A percentile compares a stretch with the other conserved stretches of the same genome.
phyloP scores from a whole-genome alignment of 1,140 invertebrate species.

The Rhizoglyphus robini region DNA sequence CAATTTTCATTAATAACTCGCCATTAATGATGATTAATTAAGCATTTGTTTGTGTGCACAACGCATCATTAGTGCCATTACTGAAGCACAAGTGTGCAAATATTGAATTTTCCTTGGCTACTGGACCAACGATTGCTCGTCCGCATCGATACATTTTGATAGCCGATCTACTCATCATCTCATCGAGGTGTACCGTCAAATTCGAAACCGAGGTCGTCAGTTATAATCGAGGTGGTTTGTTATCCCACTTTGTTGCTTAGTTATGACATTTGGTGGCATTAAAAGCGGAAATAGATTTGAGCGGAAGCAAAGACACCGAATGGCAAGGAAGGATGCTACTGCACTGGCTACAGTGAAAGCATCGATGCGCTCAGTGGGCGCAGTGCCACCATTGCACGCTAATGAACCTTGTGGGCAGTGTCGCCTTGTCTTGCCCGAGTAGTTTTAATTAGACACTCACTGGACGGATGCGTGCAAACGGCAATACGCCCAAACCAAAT shows the following conservation, averaged over 20 bases:
- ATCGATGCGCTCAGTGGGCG: constrained; percentile 2
- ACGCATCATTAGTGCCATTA: no score
- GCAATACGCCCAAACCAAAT: background rate
- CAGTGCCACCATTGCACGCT: background rate
- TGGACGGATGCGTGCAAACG: background rate
- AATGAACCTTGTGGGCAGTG: constrained; percentile 10
- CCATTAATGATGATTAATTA: background rate
- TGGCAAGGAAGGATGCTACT: background rate
- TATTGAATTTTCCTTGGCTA: no score
- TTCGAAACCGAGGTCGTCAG: no score
- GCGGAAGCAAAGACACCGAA: no score
- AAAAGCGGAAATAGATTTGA: no score
- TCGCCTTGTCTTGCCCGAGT: constrained; percentile 9
- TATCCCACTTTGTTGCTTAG: no score
- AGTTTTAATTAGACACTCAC: background rate
- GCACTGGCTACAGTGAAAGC: background rate
- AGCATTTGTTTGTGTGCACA: background rate
- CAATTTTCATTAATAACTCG: constrained; percentile 1
- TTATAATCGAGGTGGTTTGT: no score
- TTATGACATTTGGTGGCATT: background rate
- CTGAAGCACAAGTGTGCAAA: no score
- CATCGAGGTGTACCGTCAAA: no score
- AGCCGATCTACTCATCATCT: no score
- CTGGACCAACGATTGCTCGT: no score
- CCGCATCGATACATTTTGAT: no score